Evolutionary conservation across 2,888 invertebrate species (phyloP).

Genomic region (Sympetrum striolatum): DNA sequence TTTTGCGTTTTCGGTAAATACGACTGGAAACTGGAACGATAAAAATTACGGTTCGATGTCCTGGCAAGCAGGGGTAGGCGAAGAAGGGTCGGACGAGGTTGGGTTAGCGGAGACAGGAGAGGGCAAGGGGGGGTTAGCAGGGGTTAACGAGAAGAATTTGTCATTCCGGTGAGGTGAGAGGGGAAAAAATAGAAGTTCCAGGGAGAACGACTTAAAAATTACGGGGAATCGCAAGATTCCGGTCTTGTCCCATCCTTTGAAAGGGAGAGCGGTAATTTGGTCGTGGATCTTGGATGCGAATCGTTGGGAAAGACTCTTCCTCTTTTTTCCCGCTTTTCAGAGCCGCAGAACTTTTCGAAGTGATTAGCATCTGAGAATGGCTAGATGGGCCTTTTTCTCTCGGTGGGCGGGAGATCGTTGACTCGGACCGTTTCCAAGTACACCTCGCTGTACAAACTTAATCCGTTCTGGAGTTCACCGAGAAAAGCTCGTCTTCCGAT

Average conservation of each 20-base stretch:
- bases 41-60: background rate
- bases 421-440: background rate
- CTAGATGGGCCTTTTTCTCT: background rate
- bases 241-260: slow-evolving; percentile 14
- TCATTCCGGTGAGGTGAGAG: background rate
- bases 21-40: background rate
- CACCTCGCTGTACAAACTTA: background rate
- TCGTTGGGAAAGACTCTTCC: background rate
- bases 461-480: too few species aligned
- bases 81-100: background rate
- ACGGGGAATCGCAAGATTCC: slow-evolving; percentile 3
- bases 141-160: background rate
- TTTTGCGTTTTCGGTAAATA: too few species aligned
- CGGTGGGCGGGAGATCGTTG: background rate
- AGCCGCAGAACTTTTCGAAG: background rate
- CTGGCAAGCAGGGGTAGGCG: background rate
- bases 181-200: background rate
- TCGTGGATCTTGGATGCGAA: background rate
- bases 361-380: background rate
- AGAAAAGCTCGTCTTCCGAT: too few species aligned
- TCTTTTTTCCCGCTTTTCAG: too few species aligned
- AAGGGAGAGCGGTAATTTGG: slow-evolving; percentile 36
- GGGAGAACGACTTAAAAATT: slow-evolving; percentile 16
- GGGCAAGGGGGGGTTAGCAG: background rate
- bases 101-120: background rate